Percentiles rank a stretch among this genome's conserved stretches.
Conservation (phyloP, 1,140 invertebrate species). For the Arion vulgaris region DNA sequence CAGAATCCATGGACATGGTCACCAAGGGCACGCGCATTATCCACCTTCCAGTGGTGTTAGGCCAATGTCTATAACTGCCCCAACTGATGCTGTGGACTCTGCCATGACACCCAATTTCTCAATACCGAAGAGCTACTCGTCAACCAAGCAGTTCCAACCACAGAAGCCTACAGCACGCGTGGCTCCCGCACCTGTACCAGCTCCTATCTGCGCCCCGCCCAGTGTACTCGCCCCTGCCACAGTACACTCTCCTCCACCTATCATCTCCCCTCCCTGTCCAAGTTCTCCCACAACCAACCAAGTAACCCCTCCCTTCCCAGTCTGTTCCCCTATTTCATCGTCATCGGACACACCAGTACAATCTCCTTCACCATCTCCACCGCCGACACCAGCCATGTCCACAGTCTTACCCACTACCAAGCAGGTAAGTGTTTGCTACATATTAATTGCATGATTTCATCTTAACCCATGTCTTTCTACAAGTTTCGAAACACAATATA, state of each 20-base stretch:
- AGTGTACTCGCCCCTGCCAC: neutral
- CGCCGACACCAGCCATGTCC: constrained; percentile 9
- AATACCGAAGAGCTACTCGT: constrained; percentile 15
- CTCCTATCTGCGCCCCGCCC: neutral
- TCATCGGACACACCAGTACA: neutral
- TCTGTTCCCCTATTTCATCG: constrained; percentile 12
- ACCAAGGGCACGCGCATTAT: constrained; percentile 10
- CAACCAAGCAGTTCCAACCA: constrained; percentile 10
- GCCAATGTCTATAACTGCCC: neutral
- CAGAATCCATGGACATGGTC: constrained; percentile 29
- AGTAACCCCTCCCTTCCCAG: constrained; percentile 16
- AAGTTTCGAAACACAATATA: too few relatives aligned
- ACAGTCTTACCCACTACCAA: neutral
- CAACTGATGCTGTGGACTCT: neutral
- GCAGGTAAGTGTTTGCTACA: neutral
- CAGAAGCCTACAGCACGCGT: constrained; percentile 33
- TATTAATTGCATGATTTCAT: neutral
- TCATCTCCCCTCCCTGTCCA: neutral
- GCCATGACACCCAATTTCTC: neutral
- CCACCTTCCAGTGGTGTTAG: neutral
- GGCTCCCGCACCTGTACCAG: constrained; percentile 1
- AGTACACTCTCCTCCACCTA: neutral
- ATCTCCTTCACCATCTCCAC: neutral
- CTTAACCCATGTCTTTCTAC: too few relatives aligned
- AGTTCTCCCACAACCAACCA: neutral